Conservation (phyloP, 2,888 invertebrate species). For the Machimus rusticus region DNA sequence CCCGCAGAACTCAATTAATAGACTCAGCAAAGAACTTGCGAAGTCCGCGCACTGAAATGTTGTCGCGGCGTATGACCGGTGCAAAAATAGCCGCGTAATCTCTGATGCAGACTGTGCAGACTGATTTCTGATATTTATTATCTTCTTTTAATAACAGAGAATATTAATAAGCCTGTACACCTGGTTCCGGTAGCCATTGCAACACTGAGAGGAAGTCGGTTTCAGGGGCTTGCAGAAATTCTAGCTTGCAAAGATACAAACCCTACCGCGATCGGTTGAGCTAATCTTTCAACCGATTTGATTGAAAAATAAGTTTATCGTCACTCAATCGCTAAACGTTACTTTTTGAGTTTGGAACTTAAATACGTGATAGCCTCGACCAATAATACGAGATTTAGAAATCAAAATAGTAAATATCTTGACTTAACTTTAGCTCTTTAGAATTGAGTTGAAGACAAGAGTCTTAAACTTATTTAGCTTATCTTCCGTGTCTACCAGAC, state of each 20-base stretch:
- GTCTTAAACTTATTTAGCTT: too few relatives aligned
- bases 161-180: conserved; percentile 47
- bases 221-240: background rate
- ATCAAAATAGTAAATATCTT: too few relatives aligned
- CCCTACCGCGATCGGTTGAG: background rate
- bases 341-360: background rate
- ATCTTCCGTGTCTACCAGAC: too few relatives aligned
- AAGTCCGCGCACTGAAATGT: background rate
- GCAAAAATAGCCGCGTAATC: conserved; percentile 31
- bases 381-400: too few relatives aligned
- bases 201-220: background rate
- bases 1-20: conserved; percentile 40
- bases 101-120: background rate
- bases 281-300: background rate
- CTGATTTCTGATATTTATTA: conserved; percentile 9
- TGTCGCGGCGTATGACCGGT: background rate
- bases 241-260: background rate
- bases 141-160: background rate
- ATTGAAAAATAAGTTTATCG: background rate
- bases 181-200: background rate
- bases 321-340: background rate
- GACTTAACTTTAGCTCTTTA: too few relatives aligned
- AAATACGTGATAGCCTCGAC: background rate
- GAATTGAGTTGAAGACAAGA: too few relatives aligned
- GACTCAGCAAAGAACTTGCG: conserved; percentile 47